Conservation (phyloP, 2,888 invertebrate genomes). For the Megaustenia siamemsis region DNA sequence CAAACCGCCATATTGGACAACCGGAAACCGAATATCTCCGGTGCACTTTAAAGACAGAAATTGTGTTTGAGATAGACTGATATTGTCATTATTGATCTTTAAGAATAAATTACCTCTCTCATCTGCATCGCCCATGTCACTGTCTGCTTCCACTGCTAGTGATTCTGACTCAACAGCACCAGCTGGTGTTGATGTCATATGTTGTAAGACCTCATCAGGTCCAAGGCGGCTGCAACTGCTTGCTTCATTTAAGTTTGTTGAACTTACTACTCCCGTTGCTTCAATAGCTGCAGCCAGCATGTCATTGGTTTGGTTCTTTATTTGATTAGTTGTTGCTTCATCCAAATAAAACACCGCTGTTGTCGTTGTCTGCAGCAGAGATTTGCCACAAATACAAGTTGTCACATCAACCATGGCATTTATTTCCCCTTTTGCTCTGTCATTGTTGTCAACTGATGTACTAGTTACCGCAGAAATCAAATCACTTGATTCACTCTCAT, state of each 20-base stretch:
- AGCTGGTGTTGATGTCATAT: background rate
- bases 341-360: background rate
- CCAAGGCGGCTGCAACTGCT: background rate
- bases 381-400: too few relatives aligned
- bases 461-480: background rate
- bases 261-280: background rate
- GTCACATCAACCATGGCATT: background rate
- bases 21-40: too few relatives aligned
- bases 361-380: background rate
- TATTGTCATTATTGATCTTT: too few relatives aligned
- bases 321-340: background rate
- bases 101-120: slow-evolving; percentile 17
- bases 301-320: background rate
- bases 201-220: too few relatives aligned
- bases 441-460: background rate
- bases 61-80: too few relatives aligned
- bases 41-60: too few relatives aligned
- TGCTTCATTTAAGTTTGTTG: background rate
- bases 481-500: background rate
- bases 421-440: too few relatives aligned
- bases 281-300: background rate
- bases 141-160: background rate
- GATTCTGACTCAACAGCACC: background rate
- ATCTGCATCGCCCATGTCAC: background rate
- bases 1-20: too few relatives aligned